phyloP scores from a whole-genome alignment of 2,888 invertebrate species.

The Pachydiplax longipennis region DNA sequence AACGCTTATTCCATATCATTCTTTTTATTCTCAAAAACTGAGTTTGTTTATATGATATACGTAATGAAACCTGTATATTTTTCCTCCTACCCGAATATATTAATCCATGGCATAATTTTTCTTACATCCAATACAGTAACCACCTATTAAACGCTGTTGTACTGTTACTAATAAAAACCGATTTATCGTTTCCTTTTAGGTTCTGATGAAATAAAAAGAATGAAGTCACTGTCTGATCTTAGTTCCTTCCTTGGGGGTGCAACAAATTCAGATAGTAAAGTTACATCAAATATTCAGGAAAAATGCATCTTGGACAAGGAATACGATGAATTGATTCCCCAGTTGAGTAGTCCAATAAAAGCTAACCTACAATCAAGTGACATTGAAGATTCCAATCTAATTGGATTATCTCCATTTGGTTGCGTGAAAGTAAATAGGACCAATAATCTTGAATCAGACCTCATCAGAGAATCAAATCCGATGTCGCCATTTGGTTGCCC shows the following conservation, averaged over 20 bases:
- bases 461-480: neutral
- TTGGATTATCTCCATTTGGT: neutral
- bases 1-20: too few species aligned
- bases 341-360: neutral
- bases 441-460: neutral
- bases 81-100: too few species aligned
- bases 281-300: neutral
- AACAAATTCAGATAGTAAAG: neutral
- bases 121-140: too few species aligned
- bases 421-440: neutral
- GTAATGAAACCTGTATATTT: too few species aligned
- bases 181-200: neutral
- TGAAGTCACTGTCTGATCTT: neutral
- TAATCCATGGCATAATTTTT: too few species aligned
- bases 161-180: too few species aligned
- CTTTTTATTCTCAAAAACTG: too few species aligned
- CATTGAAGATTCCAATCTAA: neutral
- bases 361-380: neutral
- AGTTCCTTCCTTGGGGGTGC: neutral
- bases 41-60: too few species aligned
- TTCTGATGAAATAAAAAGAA: neutral
- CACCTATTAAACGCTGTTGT: too few species aligned
- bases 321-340: neutral
- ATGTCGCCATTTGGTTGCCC: slow-evolving; percentile 5
- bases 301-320: neutral